Evolutionary conservation across 2,797 vertebrate species (phyloP).

Genomic region (Tamandua tetradactyla): DNA sequence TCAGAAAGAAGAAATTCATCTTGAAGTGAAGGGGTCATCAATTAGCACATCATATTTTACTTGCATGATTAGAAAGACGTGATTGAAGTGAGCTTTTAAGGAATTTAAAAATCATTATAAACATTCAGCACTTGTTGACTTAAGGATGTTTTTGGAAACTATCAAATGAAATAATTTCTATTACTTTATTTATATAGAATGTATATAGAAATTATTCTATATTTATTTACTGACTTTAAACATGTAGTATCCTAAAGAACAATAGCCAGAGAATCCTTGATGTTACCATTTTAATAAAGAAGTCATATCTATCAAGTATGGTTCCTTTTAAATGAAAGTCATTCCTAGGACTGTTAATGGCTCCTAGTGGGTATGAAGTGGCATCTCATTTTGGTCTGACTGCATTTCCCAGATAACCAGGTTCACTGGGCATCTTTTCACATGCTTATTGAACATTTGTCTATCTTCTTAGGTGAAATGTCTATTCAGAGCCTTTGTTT

Average conservation of each 20-base stretch:
- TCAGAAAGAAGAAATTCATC: neutral
- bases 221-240: neutral
- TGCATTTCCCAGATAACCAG: neutral
- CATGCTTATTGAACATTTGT: neutral
- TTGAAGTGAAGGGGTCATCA: neutral
- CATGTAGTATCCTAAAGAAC: neutral
- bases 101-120: neutral
- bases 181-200: too few species aligned
- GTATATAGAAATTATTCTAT: too few species aligned
- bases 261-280: neutral
- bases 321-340: neutral
- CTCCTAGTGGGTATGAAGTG: too few species aligned
- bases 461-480: neutral
- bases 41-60: neutral
- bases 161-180: neutral
- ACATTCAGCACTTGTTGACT: neutral
- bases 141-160: constrained; percentile 8
- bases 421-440: neutral
- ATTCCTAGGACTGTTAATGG: neutral
- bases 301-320: neutral
- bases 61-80: neutral
- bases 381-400: neutral
- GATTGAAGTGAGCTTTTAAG: neutral
- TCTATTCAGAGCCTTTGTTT: neutral
- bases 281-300: neutral